Percentiles rank a stretch among this genome's conserved stretches.
Evolutionary conservation across 2,797 vertebrate species (phyloP).

Genomic region (Eremophila alpestris): DNA sequence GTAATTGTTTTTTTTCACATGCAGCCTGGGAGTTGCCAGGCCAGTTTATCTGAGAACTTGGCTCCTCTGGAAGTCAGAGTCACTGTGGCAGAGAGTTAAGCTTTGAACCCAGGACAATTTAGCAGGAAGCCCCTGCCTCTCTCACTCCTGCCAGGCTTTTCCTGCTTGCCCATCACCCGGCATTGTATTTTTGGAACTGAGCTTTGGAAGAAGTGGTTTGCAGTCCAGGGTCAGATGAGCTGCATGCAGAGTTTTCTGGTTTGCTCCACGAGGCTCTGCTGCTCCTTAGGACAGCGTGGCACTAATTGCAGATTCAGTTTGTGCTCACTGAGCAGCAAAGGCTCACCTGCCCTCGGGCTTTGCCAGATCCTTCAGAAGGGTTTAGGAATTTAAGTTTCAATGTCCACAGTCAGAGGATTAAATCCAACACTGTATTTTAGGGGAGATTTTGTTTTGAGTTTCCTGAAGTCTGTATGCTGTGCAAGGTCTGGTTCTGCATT

Average conservation of each 20-base stretch:
- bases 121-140: background rate
- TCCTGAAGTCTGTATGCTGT: background rate
- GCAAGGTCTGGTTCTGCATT: background rate
- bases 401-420: background rate
- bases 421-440: background rate
- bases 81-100: background rate
- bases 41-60: slow-evolving; percentile 11
- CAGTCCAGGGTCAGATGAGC: rapidly evolving
- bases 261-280: background rate
- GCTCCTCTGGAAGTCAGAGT: background rate
- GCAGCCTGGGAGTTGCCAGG: background rate
- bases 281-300: background rate
- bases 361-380: background rate
- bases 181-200: background rate
- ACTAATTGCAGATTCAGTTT: background rate
- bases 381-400: background rate
- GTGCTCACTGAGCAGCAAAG: background rate
- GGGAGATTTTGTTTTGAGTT: background rate
- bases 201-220: background rate
- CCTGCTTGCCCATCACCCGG: rapidly evolving
- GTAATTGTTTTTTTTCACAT: background rate
- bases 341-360: background rate
- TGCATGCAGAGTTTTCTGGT: rapidly evolving
- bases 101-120: background rate
- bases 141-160: background rate